A percentile compares a stretch with the other conserved stretches of the same genome.
Conservation (phyloP, 2,113 vertebrate genomes). For the Corydoras sp. region DNA sequence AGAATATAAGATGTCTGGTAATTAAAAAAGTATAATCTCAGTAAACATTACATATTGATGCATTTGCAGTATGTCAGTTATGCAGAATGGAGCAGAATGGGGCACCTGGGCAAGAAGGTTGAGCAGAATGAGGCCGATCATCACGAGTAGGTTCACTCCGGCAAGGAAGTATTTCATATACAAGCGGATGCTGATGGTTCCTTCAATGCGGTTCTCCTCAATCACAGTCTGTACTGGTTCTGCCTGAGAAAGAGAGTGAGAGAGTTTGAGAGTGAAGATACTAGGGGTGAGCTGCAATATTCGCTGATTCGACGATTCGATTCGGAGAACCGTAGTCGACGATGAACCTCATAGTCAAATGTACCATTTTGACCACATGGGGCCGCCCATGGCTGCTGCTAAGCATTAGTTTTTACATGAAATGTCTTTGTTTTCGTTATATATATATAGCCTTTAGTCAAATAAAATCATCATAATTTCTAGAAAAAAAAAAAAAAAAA, state of each 20-base stretch:
- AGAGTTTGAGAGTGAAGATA: too few species aligned
- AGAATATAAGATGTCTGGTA: conserved; percentile 75
- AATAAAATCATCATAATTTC: too few species aligned
- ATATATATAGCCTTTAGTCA: too few species aligned
- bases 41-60: not conserved
- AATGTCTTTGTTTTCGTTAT: too few species aligned
- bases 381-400: too few species aligned
- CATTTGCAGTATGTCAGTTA: not conserved
- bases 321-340: too few species aligned
- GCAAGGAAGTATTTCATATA: conserved; percentile 84
- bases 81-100: conserved; percentile 1
- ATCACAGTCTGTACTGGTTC: conserved; percentile 61
- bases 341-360: too few species aligned
- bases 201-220: conserved; percentile 80
- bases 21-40: conserved; percentile 19
- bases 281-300: too few species aligned
- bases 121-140: conserved; percentile 66
- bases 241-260: conserved; percentile 50
- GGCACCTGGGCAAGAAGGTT: conserved; percentile 80
- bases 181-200: conserved; percentile 67
- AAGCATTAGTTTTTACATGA: too few species aligned
- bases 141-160: conserved; percentile 65
- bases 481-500: too few species aligned
- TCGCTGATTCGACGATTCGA: too few species aligned
- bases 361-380: too few species aligned